Percentiles rank a stretch among this genome's conserved stretches.
Conservation (phyloP, 2,113 vertebrate species). For the Thryonomys swinderianus region DNA sequence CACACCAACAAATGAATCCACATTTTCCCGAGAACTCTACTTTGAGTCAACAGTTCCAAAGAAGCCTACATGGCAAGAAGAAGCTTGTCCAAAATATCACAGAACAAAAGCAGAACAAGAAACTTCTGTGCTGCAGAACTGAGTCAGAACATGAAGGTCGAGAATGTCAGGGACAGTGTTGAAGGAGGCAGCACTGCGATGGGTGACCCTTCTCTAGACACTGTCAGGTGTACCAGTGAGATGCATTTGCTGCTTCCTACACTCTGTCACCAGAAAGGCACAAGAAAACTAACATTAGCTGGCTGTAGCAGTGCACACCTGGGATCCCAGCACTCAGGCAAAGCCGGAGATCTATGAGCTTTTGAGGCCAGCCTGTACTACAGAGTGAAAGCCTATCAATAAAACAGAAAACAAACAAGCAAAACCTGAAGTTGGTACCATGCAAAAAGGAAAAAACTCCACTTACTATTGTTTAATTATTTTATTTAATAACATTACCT, state of each 20-base stretch:
- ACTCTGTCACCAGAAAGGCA: background rate
- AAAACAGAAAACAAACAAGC: no score
- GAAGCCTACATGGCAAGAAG: background rate
- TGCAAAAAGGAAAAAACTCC: background rate
- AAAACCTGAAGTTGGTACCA: background rate
- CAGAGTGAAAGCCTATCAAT: no score
- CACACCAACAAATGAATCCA: background rate
- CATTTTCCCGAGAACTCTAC: constrained; percentile 28
- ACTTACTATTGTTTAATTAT: background rate
- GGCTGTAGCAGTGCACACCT: no score
- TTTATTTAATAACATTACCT: constrained; percentile 59
- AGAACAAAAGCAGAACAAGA: background rate
- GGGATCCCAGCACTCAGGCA: no score
- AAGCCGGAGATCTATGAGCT: no score
- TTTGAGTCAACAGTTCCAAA: constrained; percentile 30
- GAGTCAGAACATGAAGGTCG: background rate
- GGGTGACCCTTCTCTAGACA: background rate
- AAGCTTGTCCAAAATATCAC: background rate
- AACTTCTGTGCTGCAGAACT: background rate
- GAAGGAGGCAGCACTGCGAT: background rate
- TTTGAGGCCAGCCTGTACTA: no score
- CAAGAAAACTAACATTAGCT: background rate
- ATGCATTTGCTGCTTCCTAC: background rate
- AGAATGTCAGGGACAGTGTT: background rate
- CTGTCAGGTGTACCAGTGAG: background rate